phyloP scores from a whole-genome alignment of 1,140 invertebrate genomes.

The Drosophila hydei region DNA sequence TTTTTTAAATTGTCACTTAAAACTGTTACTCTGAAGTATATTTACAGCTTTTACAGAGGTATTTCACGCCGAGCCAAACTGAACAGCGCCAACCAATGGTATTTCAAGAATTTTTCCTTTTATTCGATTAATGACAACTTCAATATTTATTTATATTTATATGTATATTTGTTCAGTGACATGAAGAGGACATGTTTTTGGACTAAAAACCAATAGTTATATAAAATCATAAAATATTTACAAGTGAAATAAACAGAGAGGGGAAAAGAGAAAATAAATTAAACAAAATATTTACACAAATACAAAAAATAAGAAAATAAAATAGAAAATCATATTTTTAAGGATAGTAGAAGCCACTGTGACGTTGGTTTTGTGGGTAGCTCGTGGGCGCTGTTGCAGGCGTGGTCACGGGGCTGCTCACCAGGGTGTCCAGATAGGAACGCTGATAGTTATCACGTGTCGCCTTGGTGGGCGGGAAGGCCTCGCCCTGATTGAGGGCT shows the following conservation, averaged over 20 bases:
- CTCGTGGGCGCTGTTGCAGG: constrained; percentile 36
- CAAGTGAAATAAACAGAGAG: constrained; percentile 4
- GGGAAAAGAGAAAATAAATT: constrained; percentile 12
- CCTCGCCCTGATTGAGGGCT: constrained; percentile 76
- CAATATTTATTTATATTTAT: not conserved
- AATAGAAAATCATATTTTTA: constrained; percentile 1
- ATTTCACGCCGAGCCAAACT: too few relatives aligned
- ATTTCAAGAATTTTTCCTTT: too few relatives aligned
- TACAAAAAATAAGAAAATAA: not conserved
- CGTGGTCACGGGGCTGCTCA: constrained; percentile 12
- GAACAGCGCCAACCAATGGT: too few relatives aligned
- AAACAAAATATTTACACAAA: constrained; percentile 34
- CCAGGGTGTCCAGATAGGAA: constrained; percentile 72
- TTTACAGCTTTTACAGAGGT: too few relatives aligned
- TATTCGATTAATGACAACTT: too few relatives aligned
- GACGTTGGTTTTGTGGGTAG: constrained; percentile 32
- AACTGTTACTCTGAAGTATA: too few relatives aligned
- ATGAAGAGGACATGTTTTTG: not conserved
- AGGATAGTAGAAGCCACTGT: constrained; percentile 66
- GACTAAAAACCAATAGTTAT: not conserved
- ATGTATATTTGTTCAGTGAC: not conserved
- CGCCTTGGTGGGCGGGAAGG: constrained; percentile 73
- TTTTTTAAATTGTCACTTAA: too few relatives aligned
- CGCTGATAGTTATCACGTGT: constrained; percentile 59
- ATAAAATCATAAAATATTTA: constrained; percentile 9